Base-by-base conservation (phyloP, 37 sponge, comb jelly and placozoan genomes). In the Haliclona indistincta region DNA sequence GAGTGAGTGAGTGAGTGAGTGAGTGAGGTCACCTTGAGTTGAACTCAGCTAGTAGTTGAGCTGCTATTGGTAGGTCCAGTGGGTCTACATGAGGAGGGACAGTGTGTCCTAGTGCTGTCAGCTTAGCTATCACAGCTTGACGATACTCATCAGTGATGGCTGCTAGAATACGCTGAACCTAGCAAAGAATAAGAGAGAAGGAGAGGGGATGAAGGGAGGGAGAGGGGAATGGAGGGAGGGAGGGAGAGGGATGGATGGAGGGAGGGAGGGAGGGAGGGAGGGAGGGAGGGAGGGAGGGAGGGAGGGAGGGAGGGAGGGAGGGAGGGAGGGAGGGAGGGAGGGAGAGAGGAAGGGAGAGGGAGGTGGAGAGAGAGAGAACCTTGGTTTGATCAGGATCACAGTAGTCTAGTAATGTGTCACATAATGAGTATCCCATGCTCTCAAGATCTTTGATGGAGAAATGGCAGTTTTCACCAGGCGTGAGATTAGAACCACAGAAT, bases 401-500 rank as follows among this genome's bases (percentile, higher is more conserved):
- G 89, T 95, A 98, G 71, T 98, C 99, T 22, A 98, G 89, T 17
- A 98, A 55, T 23, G 99, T 95, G 72, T 98, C 99, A 72, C 99
- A 98, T 63, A 98, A 77, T 63, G 89, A 91, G 66, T 87, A 76
- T 32, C 99, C 99, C 89, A 98, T 93, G 19, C 41, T 47, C 63
- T 98, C 99, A 67, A 98, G 64, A 81, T 98, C 96, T 38, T 33
- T 11, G 34, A 74, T 75, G 32, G 78, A 68, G 85, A 98, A 98
- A 68, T 94, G 96, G 63, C 45, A 52, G 43, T 70, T 73, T 1
- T 36, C 29, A 54, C 54, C 72, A 56, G 68, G 75, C 8, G 91
- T 91, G 64, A 88, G 73, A 0, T 17, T 74, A 25, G 91, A 82
- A 23, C 97, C 97, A 67, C 93, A 96, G 84, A 89, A 96, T 65